Percentiles rank a stretch among this genome's conserved stretches.
Conservation (phyloP, 2,797 vertebrate genomes). For the Gallinago nigripennis region DNA sequence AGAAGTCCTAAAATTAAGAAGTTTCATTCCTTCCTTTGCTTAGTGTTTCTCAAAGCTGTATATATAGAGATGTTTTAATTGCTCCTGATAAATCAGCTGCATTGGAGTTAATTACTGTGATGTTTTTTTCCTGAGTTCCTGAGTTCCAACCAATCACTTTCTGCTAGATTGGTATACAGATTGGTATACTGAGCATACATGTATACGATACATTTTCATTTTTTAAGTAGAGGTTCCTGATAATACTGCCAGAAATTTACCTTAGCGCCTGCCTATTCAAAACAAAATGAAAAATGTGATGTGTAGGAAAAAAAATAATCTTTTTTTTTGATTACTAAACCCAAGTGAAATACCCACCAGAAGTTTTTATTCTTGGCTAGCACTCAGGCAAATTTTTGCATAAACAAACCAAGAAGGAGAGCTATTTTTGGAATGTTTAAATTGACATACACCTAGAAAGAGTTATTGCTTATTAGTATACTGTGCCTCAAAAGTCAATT, state of each 20-base stretch:
- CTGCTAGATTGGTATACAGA: not conserved
- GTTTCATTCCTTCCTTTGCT: not conserved
- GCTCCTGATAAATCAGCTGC: not conserved
- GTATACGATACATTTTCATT: not conserved
- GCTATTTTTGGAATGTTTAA: not conserved
- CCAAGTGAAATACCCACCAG: not conserved
- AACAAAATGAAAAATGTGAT: not conserved
- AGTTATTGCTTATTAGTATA: constrained; percentile 12
- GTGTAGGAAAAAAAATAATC: not conserved
- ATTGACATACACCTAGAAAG: not conserved
- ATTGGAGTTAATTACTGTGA: not conserved
- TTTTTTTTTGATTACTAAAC: not conserved
- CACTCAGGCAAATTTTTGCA: not conserved
- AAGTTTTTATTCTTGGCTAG: not conserved
- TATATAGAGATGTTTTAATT: not conserved
- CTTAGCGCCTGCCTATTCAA: not conserved
- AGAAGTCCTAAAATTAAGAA: not conserved
- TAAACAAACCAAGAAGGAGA: not conserved
- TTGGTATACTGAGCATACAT: not conserved
- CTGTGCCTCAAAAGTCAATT: constrained; percentile 15
- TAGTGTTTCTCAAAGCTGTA: not conserved
- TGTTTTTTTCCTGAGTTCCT: not conserved
- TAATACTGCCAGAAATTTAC: not conserved
- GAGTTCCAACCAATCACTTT: not conserved
- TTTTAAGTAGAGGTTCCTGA: not conserved